Evolutionary conservation across 2,113 vertebrate genomes (phyloP).

Genomic region (Cyanoderma ruficeps): DNA sequence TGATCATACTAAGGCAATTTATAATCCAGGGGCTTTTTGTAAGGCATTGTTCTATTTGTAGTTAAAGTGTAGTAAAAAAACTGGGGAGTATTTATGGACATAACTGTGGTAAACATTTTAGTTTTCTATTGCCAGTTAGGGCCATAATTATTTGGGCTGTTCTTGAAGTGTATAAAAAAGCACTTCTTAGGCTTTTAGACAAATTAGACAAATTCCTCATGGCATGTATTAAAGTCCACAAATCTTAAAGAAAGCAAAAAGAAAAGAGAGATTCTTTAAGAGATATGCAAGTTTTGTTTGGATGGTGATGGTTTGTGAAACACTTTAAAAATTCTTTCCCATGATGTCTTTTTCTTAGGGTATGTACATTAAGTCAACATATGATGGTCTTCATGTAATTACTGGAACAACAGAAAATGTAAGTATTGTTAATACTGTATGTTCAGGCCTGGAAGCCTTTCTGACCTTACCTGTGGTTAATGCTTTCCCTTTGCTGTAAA

Average conservation of each 20-base stretch:
- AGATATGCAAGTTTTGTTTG: conserved; percentile 60
- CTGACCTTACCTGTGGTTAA: conserved; percentile 56
- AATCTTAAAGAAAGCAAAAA: neutral
- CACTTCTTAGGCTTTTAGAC: neutral
- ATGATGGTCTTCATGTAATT: conserved; percentile 96
- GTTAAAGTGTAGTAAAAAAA: neutral
- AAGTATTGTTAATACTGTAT: conserved; percentile 75
- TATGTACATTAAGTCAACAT: conserved; percentile 98
- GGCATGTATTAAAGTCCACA: neutral
- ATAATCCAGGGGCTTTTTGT: neutral
- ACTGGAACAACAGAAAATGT: conserved; percentile 98
- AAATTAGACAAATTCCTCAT: neutral
- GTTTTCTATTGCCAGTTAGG: neutral
- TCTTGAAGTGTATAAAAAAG: neutral
- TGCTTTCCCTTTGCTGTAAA: conserved; percentile 48
- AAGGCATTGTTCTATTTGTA: neutral
- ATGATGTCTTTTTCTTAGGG: conserved; percentile 84
- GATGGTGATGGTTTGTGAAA: conserved; percentile 60
- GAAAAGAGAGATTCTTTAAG: neutral
- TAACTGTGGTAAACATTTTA: neutral
- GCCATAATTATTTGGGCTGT: neutral
- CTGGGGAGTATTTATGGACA: neutral
- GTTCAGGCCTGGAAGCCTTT: conserved; percentile 59
- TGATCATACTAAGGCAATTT: neutral
- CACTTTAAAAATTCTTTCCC: conserved; percentile 74